Evolutionary conservation across 2,888 invertebrate genomes (phyloP), one percentile per base, ranked within the genome.

Genomic region (Ochlodes sylvanus): DNA sequence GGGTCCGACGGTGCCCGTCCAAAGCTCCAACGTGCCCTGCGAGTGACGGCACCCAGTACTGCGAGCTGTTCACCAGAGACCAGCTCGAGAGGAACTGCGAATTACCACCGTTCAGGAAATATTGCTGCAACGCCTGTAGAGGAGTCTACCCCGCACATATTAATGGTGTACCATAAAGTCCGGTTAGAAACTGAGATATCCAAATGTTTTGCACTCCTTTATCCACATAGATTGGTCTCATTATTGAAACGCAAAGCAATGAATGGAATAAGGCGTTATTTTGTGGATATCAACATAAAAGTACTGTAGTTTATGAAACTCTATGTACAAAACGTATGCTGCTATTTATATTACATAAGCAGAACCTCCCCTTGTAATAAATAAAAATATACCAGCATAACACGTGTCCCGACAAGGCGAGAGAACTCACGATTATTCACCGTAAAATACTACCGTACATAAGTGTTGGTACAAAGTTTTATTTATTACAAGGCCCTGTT

Each of bases 111-210:
- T 96, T 95, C 74, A 92, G 92, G 70, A 91, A 90, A 72, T 87
- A 94, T 63, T 96, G 96, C 76, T 96, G 96, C 76, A 93, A 94
- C 75, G 86, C 94, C 0, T 95, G 95, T 69, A 79, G 79, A 58
- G 76, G 79, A 27, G 76, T 83, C 5, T 82, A 82, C 15, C 73
- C 65, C 50, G 38, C 65, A 42, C 65, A 50, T 14, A 50, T 47
- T 14, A 38, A 57, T 19, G 65, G 65, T 21, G 65, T 65, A 1
- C 65, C 65, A 12, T 65, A 65, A 57, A 15, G 15, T 38, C 9
- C 2, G 38, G 38, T 10, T 27, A 38, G 4, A 10, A 6, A 27
- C 7, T 44, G 2, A 44, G 4, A 14, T 42, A 14, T 2, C 4
- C 27, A 27, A 27, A 27, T 27, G 27, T 27, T 27, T 27, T 4